Evolutionary conservation across 2,888 invertebrate species (phyloP).

Genomic region (Pasiphila rectangulata): DNA sequence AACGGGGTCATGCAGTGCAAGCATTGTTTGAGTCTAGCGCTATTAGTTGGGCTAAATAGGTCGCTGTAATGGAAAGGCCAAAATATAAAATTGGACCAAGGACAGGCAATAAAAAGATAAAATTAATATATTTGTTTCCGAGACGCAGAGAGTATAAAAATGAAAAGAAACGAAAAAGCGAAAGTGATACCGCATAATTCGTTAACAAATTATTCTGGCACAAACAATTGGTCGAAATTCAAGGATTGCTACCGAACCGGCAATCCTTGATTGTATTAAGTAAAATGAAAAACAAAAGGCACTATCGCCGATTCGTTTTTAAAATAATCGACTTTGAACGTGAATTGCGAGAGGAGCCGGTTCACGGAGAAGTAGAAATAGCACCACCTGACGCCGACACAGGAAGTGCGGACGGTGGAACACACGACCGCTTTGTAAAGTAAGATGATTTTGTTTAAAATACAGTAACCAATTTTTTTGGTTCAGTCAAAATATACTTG

Average conservation of each 20-base stretch:
- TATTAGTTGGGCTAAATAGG: constrained; percentile 52
- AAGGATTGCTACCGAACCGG: constrained; percentile 31
- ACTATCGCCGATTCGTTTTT: constrained; percentile 37
- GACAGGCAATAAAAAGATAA: constrained; percentile 27
- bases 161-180: too few species aligned
- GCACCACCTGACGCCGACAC: constrained; percentile 64
- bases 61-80: constrained; percentile 43
- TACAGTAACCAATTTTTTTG: too few species aligned
- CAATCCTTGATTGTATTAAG: constrained; percentile 43
- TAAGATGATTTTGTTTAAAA: too few species aligned
- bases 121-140: background rate
- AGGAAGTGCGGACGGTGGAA: constrained; percentile 64
- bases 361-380: constrained; percentile 72
- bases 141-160: too few species aligned
- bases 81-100: constrained; percentile 56
- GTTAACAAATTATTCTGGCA: constrained; percentile 4
- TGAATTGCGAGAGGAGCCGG: constrained; percentile 56
- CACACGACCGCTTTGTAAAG: constrained; percentile 43
- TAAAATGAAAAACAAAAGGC: constrained; percentile 40
- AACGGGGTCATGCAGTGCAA: constrained; percentile 61
- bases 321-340: constrained; percentile 71
- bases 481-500: too few species aligned
- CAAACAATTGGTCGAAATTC: constrained; percentile 25
- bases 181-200: background rate
- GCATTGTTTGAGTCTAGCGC: constrained; percentile 54